Base-by-base conservation (phyloP, 2,888 invertebrate genomes). In the Drosophila merina region DNA sequence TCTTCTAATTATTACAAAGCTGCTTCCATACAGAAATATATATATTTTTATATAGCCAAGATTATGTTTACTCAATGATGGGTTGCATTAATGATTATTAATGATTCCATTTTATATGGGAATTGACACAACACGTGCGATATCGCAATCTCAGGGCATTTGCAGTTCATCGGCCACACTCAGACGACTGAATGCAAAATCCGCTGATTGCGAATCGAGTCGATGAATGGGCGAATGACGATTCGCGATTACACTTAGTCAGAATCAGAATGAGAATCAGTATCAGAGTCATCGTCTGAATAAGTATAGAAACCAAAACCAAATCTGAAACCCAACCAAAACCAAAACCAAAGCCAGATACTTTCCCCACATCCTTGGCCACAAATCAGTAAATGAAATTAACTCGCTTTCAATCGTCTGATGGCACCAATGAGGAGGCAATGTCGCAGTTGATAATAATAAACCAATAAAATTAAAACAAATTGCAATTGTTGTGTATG, bases 401-500 rank as follows among this genome's bases (percentile, higher is more conserved):
- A 76, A 77, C 69, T 75, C 69, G 64, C 75, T 63, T 79, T 75
- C 80, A 75, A 72, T 77, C 57, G 57, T 57, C 70, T 52, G 59
- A 68, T 38, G 72, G 66, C 54, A 70, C 49, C 62, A 71, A 71
- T 62, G 36, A 36, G n/a, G 36, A 36, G 60, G 71, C 59, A 30
- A 58, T 45, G 47, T 62, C 51, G 60, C 52, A 67, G 69, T 49
- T 84, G 67, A 82, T 79, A 85, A 83, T 80, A 80, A 82, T 79
- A 81, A 81, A 78, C 72, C 81, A 81, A 82, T 85, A 82, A 81
- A 82, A 73, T 58, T 76, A 78, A 85, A 77, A 86, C 70, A 78
- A 76, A 83, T 77, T 86, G 76, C 76, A 77, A 75, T 82, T 81
- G 77, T 72, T 83, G 60, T 67, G 66, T 54, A 52, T 51, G 40